Conservation (phyloP, 2,797 vertebrate genomes). For the Perodicticus potto region DNA sequence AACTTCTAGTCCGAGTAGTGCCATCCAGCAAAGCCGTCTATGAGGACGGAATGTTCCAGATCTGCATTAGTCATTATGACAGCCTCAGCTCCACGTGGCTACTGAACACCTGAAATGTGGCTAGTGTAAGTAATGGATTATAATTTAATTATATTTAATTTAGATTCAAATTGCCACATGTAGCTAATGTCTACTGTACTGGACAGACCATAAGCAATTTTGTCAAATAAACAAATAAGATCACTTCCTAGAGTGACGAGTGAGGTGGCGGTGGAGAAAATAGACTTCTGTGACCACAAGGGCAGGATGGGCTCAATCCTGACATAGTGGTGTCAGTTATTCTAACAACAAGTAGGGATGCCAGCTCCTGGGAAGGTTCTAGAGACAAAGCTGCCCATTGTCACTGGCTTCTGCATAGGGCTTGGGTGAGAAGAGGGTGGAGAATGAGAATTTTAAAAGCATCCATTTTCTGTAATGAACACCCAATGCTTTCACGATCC, state of each 20-base stretch:
- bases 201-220: neutral
- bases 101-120: neutral
- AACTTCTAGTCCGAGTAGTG: neutral
- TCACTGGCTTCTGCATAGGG: neutral
- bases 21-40: too few species aligned
- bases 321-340: fast-evolving
- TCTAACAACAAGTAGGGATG: fast-evolving
- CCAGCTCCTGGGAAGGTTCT: neutral
- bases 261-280: neutral
- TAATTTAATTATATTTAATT: neutral
- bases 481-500: neutral
- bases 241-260: neutral
- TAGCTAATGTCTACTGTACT: fast-evolving
- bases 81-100: neutral
- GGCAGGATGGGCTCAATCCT: neutral
- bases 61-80: neutral
- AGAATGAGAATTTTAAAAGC: neutral
- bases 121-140: neutral
- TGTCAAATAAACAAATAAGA: neutral
- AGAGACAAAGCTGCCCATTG: neutral
- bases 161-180: neutral
- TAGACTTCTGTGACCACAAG: fast-evolving
- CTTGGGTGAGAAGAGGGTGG: neutral
- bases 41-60: neutral
- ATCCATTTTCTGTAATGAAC: neutral